Evolutionary conservation across 2,797 vertebrate species (phyloP), one percentile per base, ranked within the genome.

Genomic region (Macrochelys suwanniensis): DNA sequence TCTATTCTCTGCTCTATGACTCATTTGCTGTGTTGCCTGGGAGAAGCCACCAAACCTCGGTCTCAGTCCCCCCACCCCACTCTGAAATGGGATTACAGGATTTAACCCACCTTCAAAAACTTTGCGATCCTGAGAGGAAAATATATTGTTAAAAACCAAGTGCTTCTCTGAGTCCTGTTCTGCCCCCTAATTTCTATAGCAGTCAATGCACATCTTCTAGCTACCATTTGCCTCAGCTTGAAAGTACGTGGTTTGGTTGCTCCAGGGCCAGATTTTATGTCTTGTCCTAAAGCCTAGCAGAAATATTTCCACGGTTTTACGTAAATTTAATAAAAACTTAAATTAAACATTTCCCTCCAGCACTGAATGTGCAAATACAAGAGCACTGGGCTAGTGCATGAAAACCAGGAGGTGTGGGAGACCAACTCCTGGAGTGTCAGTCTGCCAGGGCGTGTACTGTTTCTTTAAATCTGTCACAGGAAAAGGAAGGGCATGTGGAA

Each of bases 191-290:
- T 96, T 96, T 74, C 94, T 94, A 82, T 54, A 87, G 87, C 95
- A 95, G 92, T 77, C 85, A 92, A 85, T 74, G 80, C 90, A 96
- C 95, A 95, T 87, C 89, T 96, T 82, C 96, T 96, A 97, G 95
- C 94, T 94, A 85, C 92, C 96, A 96, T 93, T 95, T 1, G 77
- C 95, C 94, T 96, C 96, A 94, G 94, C 94, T 97, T 92, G 95
- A 95, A 97, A 89, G 96, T 94, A 87, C 80, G 87, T 92, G 96
- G 94, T 96, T 96, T 96, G 96, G 94, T 93, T 97, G 94, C 96
- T 96, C 94, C 84, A 92, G 80, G 82, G 90, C 96, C 96, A 96
- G 96, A 97, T 97, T 95, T 95, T 95, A 96, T 94, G 84, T 5
- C 96, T 94, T 85, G 94, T 23, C 89, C 53, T 21, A 82, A 76